phyloP scores from a whole-genome alignment of 2,797 vertebrate genomes.

The Crossoptilon crossoptilon region DNA sequence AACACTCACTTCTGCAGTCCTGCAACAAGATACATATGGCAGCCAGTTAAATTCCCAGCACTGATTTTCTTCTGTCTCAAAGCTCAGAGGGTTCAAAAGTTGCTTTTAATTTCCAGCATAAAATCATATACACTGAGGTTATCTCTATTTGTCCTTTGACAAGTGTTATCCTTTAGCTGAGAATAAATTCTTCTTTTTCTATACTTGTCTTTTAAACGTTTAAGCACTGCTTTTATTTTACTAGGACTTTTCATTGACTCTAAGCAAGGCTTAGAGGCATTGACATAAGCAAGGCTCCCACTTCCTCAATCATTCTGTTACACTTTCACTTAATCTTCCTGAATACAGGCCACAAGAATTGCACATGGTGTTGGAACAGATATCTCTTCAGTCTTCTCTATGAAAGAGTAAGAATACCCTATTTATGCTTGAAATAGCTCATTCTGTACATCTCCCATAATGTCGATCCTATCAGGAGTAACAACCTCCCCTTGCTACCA shows the following conservation, averaged over 20 bases:
- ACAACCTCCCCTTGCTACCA: not conserved
- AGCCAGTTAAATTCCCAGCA: not conserved
- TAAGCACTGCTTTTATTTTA: not conserved
- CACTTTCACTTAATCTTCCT: not conserved
- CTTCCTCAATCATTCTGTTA: not conserved
- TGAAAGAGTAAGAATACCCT: not conserved
- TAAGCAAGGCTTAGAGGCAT: no score
- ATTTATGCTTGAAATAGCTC: constrained; percentile 2
- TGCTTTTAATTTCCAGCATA: constrained; percentile 18
- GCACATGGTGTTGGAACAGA: not conserved
- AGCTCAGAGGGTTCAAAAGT: not conserved
- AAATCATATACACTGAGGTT: not conserved
- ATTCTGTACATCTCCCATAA: not conserved
- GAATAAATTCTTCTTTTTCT: not conserved
- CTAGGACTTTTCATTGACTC: not conserved
- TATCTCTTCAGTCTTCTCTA: not conserved
- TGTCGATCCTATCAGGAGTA: not conserved
- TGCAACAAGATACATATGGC: not conserved
- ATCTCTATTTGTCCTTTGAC: not conserved
- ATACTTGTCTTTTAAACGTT: not conserved
- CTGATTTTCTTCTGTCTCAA: not conserved
- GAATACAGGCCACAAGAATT: not conserved
- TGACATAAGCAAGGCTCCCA: not conserved
- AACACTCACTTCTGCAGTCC: not conserved
- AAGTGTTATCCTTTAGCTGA: not conserved